Evolutionary conservation across 2,888 invertebrate species (phyloP).

Genomic region (Sussaba pulchella): DNA sequence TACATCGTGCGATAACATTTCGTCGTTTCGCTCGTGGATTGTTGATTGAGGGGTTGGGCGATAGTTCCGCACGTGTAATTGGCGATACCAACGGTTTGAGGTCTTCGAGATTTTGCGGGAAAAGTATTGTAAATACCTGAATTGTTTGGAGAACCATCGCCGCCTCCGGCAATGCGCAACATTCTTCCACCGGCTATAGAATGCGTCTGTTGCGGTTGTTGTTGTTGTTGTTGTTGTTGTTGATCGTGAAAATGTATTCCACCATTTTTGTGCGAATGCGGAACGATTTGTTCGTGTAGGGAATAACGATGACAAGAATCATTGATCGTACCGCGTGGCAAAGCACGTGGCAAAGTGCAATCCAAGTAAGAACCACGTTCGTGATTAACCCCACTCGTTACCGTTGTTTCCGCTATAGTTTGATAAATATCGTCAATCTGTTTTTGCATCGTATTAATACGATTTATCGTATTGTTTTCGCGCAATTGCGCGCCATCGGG

Average conservation of each 20-base stretch:
- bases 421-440: constrained; percentile 82
- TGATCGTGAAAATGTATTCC: constrained; percentile 75
- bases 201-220: no score
- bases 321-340: constrained; percentile 61
- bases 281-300: constrained; percentile 36
- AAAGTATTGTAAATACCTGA: constrained; percentile 72
- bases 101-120: constrained; percentile 66
- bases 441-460: constrained; percentile 81
- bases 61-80: constrained; percentile 74
- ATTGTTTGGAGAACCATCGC: constrained; percentile 66
- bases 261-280: constrained; percentile 74
- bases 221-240: constrained; percentile 63
- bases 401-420: constrained; percentile 80
- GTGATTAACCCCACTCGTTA: constrained; percentile 71
- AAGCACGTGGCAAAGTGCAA: constrained; percentile 73
- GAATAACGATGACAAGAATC: constrained; percentile 72
- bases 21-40: constrained; percentile 64
- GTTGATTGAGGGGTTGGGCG: background rate
- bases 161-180: constrained; percentile 76
- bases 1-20: constrained; percentile 83
- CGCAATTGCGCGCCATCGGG: constrained; percentile 66
- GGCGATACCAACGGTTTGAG: constrained; percentile 65
- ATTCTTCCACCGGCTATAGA: constrained; percentile 70
- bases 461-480: constrained; percentile 78
- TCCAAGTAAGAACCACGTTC: constrained; percentile 78